Base-by-base conservation (phyloP, 2,797 vertebrate species). In the Sebastes trivittatus region DNA sequence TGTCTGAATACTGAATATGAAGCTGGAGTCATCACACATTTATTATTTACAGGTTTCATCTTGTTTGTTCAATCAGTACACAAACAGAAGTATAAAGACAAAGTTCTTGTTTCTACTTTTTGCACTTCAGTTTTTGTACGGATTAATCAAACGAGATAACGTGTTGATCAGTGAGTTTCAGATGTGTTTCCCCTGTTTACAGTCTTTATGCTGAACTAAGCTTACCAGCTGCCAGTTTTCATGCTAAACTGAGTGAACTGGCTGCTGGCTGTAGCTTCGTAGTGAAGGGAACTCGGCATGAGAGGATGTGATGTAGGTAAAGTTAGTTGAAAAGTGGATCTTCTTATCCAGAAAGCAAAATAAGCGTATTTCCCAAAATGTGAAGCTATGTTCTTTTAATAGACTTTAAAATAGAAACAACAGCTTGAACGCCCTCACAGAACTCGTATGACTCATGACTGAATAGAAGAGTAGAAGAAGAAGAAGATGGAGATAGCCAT, bases 401-500 rank as follows among this genome's bases (percentile, higher is more conserved):
- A 11, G 16, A n/a, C 13, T 52, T 23, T 9, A 27, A 70, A 55
- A 27, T 14, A 20, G 36, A 72, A 55, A n/a, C 30, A 8, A 6
- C 11, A 61, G 38, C 60, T 20, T 27, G 61, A 23, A 46, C 4
- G 2, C 32, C 46, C 27, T 63, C 14, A 34, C 18, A 46, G 11
- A 7, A 0, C 4, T 11, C 5, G 5, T 16, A 25, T 65, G 69
- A 70, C 54, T 88, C 68, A 54, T 22, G 16, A 58, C 27, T n/a
- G 18, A 52, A 52, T 10, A n/a, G 38, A 76, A 88, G 76, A 81
- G 71, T 10, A n/a, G 38, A 76, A n/a, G 38, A 76, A n/a, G 38
- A 76, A 88, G 76, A 81, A 1, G 11, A 0, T 11, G 27, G 27
- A 5, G 27, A 29, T 29, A 25, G 25, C 25, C 25, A 25, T 25